phyloP scores from a whole-genome alignment of 2,797 vertebrate species.

The Arctocebus calabarensis region DNA sequence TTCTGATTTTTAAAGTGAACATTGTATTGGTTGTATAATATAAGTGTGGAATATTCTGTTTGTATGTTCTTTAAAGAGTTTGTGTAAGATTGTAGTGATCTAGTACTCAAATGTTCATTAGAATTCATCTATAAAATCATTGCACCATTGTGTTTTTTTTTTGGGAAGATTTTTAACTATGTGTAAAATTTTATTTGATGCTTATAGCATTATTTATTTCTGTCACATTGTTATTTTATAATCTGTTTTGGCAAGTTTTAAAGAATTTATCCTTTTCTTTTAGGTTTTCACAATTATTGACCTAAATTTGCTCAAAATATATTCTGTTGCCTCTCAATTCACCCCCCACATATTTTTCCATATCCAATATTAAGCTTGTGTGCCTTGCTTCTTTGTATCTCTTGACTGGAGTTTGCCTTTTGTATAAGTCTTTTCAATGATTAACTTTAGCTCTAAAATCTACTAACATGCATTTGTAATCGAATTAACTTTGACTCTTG shows the following conservation, averaged over 20 bases:
- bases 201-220: background rate
- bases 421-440: background rate
- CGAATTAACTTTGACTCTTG: background rate
- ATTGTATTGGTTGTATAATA: background rate
- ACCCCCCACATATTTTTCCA: background rate
- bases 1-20: constrained; percentile 22
- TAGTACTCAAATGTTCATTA: background rate
- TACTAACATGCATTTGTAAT: background rate
- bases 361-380: background rate
- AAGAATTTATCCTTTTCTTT: background rate
- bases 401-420: background rate
- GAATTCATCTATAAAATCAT: constrained; percentile 3
- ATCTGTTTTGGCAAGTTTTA: background rate
- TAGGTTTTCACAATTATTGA: background rate
- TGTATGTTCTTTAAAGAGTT: constrained; percentile 11
- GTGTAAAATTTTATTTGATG: background rate
- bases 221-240: background rate
- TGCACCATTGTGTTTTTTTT: background rate
- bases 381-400: background rate
- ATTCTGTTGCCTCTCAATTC: background rate
- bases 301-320: background rate
- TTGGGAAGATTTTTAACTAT: background rate
- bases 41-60: background rate
- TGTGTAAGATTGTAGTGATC: background rate
- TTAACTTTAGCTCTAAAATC: background rate